Base-by-base conservation (phyloP, 2,888 invertebrate species). In the Drosophila mimetica region DNA sequence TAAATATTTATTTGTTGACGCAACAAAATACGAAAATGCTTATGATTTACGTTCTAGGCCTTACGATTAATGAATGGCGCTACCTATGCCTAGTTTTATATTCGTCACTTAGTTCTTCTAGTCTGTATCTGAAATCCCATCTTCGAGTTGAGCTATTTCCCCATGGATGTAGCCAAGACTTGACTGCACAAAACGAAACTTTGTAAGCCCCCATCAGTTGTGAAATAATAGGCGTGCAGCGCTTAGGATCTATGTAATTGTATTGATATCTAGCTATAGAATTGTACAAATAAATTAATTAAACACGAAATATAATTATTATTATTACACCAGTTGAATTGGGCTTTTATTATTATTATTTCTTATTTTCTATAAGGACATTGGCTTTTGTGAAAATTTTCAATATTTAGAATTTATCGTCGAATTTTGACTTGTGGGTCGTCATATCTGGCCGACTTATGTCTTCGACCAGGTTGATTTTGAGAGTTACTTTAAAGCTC, bases 71-170 rank as follows among this genome's bases (percentile, higher is more conserved):
- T 52, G 47, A 57, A 53, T 81, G 82, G 82, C 84, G 82, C 85
- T 86, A 86, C 53, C 71, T 76, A 75, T 77, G 85, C 86, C 77
- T 81, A 86, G 82, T 77, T 85, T 83, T 80, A 83, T 70, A 77
- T 79, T 82, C 71, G 73, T 79, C 82, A 83, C 85, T 84, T 88
- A 87, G 86, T 83, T 84, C 79, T 76, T 87, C 87, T 87, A 87
- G 87, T 87, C 87, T 88, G 74, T 85, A 78, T 83, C 74, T 74
- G 76, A 44, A 74, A 50, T 54, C 64, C 69, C 61, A 65, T 78
- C 60, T 85, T 52, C 59, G 64, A 59, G 52, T 74, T 75, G 64
- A 78, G 80, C 64, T 82, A 58, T 64, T 50, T 64, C 30, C 54
- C 54, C 47, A 47, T 50, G 46, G 51, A 52, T 36, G 39, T 64